Evolutionary conservation across 1,140 invertebrate species (phyloP), one percentile per base, ranked within the genome.

Genomic region (Caenorhabditis briggsae): DNA sequence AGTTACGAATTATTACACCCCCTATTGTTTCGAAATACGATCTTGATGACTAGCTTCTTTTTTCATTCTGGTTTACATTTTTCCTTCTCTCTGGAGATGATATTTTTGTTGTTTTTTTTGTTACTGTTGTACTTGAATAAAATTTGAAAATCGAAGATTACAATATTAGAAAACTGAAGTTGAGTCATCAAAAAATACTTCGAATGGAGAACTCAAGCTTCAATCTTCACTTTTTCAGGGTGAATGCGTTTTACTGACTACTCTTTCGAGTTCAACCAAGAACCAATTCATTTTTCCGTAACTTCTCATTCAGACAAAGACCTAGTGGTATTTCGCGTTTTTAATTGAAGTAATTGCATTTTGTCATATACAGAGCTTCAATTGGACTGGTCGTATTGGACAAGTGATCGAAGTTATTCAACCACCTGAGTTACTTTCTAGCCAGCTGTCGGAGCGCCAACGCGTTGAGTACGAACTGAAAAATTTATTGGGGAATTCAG

Each of bases 401-500:
- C 86, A 88, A 65, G 82, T 88, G 2, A 82, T 88, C 20, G 86
- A 88, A 61, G 84, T 88, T 20, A 58, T 88, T 48, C 82, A 88
- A 25, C 88, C 88, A 11, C 53, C 70, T 16, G 53, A 82, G 41
- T 8, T 58, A 5, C 33, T 85, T 20, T 78, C 65, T 2, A 83
- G 64, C 16, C 41, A 55, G 16, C 82, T 56, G 0, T 59, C 83
- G 11, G 46, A 88, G n/a, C 82, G 82, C 20, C 53, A 56, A 41
- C 41, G 65, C 53, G 83, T 88, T 5, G 88, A 88, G 43, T 88
- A 88, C 88, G 88, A 88, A 3, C 82, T 48, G 23, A 87, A 85
- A 43, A 82, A 87, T 12, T 58, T 84, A 12, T 70, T 88, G 3
- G 88, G 88, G 23, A 61, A 64, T 84, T 48, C 61, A 50, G 46